Conservation (phyloP, 1,140 invertebrate genomes). For the Zaprionus camerounensis region DNA sequence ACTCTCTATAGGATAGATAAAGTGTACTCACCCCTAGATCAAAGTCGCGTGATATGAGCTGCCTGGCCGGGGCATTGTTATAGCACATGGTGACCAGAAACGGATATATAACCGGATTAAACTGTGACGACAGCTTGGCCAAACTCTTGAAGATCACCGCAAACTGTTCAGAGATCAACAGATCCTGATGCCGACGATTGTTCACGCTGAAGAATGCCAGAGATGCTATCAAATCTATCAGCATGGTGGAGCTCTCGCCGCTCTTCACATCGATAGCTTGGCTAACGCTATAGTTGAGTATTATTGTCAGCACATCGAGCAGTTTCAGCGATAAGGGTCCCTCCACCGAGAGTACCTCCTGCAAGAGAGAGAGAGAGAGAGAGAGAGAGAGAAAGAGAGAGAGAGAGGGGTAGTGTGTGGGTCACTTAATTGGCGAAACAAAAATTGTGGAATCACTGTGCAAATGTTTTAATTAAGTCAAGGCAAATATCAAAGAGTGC, state of each 20-base stretch:
- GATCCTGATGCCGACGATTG: constrained; percentile 85
- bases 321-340: constrained; percentile 92
- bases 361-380: constrained; percentile 71
- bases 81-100: constrained; percentile 89
- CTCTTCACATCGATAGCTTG: constrained; percentile 82
- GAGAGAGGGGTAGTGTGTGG: constrained; percentile 1
- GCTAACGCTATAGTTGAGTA: constrained; percentile 92
- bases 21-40: constrained; percentile 68
- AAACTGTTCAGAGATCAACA: constrained; percentile 74
- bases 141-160: constrained; percentile 78
- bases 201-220: constrained; percentile 86
- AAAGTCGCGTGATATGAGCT: constrained; percentile 73
- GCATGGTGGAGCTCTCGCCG: constrained; percentile 85
- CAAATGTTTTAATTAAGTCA: constrained; percentile 84
- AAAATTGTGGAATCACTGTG: constrained; percentile 65
- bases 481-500: constrained; percentile 76
- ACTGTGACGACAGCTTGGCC: constrained; percentile 71
- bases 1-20: neutral
- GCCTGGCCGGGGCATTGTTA: constrained; percentile 69
- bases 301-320: constrained; percentile 93
- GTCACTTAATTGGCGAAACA: constrained; percentile 71
- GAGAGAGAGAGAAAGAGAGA: neutral
- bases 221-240: constrained; percentile 85
- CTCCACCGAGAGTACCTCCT: constrained; percentile 94
- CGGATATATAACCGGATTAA: constrained; percentile 93